Evolutionary conservation across 2,113 vertebrate genomes (phyloP), one percentile per base, ranked within the genome.

Genomic region (Pachycephala philippinensis): DNA sequence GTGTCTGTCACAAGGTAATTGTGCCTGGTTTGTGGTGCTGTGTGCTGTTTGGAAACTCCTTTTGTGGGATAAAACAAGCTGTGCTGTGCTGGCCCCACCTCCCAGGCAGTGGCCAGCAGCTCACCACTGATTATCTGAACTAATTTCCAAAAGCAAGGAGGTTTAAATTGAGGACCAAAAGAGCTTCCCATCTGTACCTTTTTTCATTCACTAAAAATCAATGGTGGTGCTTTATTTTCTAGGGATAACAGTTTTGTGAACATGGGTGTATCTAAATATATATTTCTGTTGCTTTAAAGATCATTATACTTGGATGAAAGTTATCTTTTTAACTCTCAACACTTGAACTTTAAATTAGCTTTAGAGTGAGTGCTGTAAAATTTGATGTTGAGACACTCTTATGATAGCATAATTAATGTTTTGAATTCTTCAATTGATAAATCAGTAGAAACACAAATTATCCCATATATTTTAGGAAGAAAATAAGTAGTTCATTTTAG

Each of bases 11-110:
- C 77, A 96, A 98, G 98, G 98, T 98, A 98, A 98, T 78, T 78
- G 76, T 98, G 97, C 95, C 95, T 98, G 97, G 97, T 97, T 98
- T 98, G 98, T 92, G 49, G 97, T 98, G 98, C 95, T 86, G 93
- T 97, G 97, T 96, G 87, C 59, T 47, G 64, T 76, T 95, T 93
- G 23, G 44, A 64, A 76, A 54, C 33, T 37, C 14, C 33, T 79
- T 15, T 20, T 42, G 49, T 21, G 59, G 80, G 78, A 3, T 82
- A 8, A 75, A 77, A 17, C 11, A 9, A 27, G 42, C 42, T 75
- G 60, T 88, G 52, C 60, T 2, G 0, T 22, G 80, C 14, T 35
- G 56, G 37, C n/a, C n/a, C 13, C 66, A 35, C 16, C 30, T 79
- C 52, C 28, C 76, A 22, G 1, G 13, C 52, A 44, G 24, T 35